Evolutionary conservation across 2,888 invertebrate species (phyloP).

Genomic region (Drosophila nr. perissopoda): DNA sequence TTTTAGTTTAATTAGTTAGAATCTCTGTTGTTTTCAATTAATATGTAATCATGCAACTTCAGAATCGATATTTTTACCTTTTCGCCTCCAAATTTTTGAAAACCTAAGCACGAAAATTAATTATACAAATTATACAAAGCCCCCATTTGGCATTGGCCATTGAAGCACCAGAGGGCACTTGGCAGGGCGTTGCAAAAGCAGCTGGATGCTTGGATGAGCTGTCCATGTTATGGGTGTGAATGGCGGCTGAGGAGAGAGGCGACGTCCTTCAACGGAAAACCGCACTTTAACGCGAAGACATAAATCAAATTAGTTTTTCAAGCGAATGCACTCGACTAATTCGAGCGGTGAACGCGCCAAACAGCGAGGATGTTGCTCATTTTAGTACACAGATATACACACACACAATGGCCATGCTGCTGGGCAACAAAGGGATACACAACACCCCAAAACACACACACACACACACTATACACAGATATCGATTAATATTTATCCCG

Average conservation of each 20-base stretch:
- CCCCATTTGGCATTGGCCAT: constrained; percentile 11
- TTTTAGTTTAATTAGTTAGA: not conserved
- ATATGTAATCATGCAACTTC: not conserved
- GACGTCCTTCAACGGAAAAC: constrained; percentile 45
- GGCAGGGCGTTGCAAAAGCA: constrained; percentile 61
- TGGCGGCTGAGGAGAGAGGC: constrained; percentile 47
- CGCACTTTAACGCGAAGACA: constrained; percentile 72
- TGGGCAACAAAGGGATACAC: constrained; percentile 52
- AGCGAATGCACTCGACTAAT: constrained; percentile 79
- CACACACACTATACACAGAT: constrained; percentile 34
- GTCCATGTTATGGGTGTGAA: constrained; percentile 65
- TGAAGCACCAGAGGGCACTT: constrained; percentile 53
- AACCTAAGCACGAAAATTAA: constrained; percentile 36
- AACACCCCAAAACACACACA: constrained; percentile 24
- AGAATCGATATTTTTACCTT: constrained; percentile 36
- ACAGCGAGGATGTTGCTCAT: constrained; percentile 59
- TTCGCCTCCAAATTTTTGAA: constrained; percentile 75
- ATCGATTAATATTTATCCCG: constrained; percentile 75
- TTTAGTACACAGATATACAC: constrained; percentile 40
- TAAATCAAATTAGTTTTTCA: constrained; percentile 82
- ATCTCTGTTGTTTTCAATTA: not conserved
- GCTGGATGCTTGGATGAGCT: constrained; percentile 48
- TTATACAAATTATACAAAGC: constrained; percentile 38
- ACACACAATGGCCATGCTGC: constrained; percentile 31
- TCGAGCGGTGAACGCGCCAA: constrained; percentile 60